These are phyloP conservation scores for Cinclus cinclus DNA, from an alignment of 2,113 vertebrate species.

Conservation along the genomic window DNA sequence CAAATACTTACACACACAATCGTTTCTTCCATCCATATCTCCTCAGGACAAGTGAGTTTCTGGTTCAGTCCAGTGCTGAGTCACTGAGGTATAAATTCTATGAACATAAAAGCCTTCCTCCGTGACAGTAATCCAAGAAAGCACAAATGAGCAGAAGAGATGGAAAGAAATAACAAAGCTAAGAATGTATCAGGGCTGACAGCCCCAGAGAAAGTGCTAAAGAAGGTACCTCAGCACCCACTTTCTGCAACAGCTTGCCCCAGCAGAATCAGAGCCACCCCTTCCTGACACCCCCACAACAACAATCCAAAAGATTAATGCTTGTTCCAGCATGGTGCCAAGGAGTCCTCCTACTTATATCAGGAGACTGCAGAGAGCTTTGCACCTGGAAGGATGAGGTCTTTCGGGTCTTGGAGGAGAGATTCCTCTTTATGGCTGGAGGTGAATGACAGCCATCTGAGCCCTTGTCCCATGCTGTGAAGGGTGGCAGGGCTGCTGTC, in stretches of 20 bases:
- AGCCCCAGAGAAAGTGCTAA: not conserved
- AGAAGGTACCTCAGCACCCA: not conserved
- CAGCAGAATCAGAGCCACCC: not conserved
- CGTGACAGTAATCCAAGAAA: not conserved
- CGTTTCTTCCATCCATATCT: not conserved
- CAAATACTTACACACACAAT: not conserved
- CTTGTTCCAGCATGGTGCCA: not conserved
- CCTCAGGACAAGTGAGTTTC: not conserved
- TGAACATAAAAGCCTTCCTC: conserved; percentile 13
- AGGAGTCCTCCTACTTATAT: not conserved
- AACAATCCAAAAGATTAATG: not conserved
- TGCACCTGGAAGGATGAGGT: conserved; percentile 4
- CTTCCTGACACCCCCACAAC: not conserved
- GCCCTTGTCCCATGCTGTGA: conserved; percentile 1
- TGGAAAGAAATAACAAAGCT: not conserved
- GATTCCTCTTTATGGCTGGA: not conserved
- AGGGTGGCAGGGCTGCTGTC: conserved; percentile 41
- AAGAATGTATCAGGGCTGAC: not conserved
- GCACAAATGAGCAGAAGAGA: not conserved
- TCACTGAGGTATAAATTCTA: conserved; percentile 48
- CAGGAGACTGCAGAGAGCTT: not conserved
- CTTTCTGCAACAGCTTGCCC: not conserved
- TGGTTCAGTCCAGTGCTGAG: conserved; percentile 34
- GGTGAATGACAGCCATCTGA: conserved; percentile 26
- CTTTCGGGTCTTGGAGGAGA: not conserved